Evolutionary conservation across 2,797 vertebrate species (phyloP), one percentile per base, ranked within the genome.

Genomic region (Spondyliosoma cantharus): DNA sequence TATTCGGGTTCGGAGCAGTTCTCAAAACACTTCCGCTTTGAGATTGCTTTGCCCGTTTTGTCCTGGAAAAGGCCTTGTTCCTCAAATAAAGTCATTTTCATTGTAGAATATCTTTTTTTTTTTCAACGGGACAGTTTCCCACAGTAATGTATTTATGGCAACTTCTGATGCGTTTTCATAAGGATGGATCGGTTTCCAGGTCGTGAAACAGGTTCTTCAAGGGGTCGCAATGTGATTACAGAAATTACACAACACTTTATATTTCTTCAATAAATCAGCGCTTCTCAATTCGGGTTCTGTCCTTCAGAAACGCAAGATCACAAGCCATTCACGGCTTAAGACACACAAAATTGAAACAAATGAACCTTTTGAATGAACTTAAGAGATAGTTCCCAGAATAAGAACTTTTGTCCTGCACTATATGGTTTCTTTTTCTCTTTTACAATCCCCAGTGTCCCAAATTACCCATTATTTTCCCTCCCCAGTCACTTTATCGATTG

Each of bases 41-140:
- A 92, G 91, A 90, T 82, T 89, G 72, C 86, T 89, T 87, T 78
- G 87, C 70, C 91, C 82, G 53, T 84, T 90, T 85, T 79, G 90
- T 90, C 89, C 89, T 84, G 83, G 69, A 89, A 90, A 90, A 87
- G 80, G n/a, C 79, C 74, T 82, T 67, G 74, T 88, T 83, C 76
- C 49, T 74, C 72, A 73, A 80, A 85, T 83, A 46, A 83, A 84
- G 72, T 76, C 61, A 57, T n/a, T 77, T 87, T 85, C 80, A 84
- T 80, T 82, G 69, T 65, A 37, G 32, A 58, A 0, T 66, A n/a
- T 53, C 45, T 54, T 45, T 46, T 29, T 53, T 45, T 24, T 61
- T 29, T 29, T 25, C 1, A 77, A 50, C 24, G 20, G 45, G 60
- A 52, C 61, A 15, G 43, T 42, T 81, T 83, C 71, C 78, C 79